Evolutionary conservation across 2,113 vertebrate genomes (phyloP), one percentile per base, ranked within the genome.

Genomic region (Myrmophylax atrothorax): DNA sequence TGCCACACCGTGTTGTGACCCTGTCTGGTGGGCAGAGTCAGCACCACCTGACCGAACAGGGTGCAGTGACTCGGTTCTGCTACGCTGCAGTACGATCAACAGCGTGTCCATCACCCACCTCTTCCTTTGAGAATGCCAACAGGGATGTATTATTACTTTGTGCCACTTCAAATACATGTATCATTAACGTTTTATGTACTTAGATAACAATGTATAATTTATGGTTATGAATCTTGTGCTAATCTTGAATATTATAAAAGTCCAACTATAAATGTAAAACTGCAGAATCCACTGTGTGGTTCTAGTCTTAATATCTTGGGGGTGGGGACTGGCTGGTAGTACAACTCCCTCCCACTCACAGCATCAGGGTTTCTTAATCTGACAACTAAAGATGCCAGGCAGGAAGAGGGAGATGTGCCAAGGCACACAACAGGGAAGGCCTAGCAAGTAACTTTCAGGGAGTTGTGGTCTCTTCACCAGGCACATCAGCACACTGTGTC

Each of bases 201-300:
- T 96, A 97, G 98, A 97, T 96, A 94, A 97, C 93, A 90, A 94
- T 98, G 98, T 98, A 98, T 98, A 98, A 98, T 98, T 98, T 98
- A 98, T 98, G 97, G 97, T 97, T 98, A 97, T 98, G 96, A 97
- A 97, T 97, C 97, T 98, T 98, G 97, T 98, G 97, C 98, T 98
- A 98, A 98, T 98, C 97, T 97, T 98, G 97, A 98, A 83, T 96
- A 98, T 98, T 98, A 98, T 98, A 97, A 96, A 97, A 97, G 94
- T 98, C 95, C 96, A 97, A 97, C 98, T 98, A 97, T 97, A 98
- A 97, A 98, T 98, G 97, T 98, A 98, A 98, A 98, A 98, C 97
- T 98, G 97, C 97, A 98, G 97, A 98, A 97, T 98, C 94, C 58
- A 70, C 89, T 4, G 95, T 97, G 96, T 98, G 97, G 95, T 98